Percentiles rank a stretch among this genome's conserved stretches.
Conservation (phyloP, 2,888 invertebrate genomes). For the Orthosia incerta region DNA sequence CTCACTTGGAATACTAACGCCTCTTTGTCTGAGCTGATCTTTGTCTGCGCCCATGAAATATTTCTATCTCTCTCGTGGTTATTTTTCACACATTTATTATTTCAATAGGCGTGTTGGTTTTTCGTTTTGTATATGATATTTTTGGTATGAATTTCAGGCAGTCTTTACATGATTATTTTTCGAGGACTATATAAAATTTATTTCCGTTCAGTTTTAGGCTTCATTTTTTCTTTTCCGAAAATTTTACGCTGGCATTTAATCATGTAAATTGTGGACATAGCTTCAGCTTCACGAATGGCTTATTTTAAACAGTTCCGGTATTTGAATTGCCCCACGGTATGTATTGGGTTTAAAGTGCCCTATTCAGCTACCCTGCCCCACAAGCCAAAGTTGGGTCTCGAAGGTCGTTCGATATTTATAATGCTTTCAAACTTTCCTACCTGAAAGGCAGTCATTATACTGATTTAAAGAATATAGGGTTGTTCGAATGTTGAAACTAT, state of each 20-base stretch:
- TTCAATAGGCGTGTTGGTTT: conserved; percentile 11
- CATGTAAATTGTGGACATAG: background rate
- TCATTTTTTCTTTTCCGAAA: background rate
- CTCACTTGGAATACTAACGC: too few species aligned
- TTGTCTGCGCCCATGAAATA: conserved; percentile 39
- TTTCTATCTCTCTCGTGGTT: conserved; percentile 21
- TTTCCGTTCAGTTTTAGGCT: background rate
- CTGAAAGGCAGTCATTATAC: conserved; percentile 43
- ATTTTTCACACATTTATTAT: conserved; percentile 30
- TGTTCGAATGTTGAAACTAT: conserved; percentile 8
- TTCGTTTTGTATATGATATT: background rate
- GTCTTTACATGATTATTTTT: background rate
- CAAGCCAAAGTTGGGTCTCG: conserved; percentile 43
- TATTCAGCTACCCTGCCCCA: conserved; percentile 29
- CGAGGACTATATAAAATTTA: background rate
- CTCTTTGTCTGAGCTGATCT: too few species aligned
- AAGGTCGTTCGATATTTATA: conserved; percentile 43
- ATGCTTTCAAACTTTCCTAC: conserved; percentile 47
- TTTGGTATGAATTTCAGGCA: background rate
- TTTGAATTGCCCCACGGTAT: conserved; percentile 23
- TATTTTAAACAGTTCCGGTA: conserved; percentile 23
- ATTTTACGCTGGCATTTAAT: background rate
- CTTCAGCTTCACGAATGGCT: conserved; percentile 6
- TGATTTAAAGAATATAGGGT: conserved; percentile 13
- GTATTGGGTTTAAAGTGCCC: conserved; percentile 23